A percentile compares a stretch with the other conserved stretches of the same genome.
Conservation (phyloP, 2,797 vertebrate species). For the Phataginus tricuspis region DNA sequence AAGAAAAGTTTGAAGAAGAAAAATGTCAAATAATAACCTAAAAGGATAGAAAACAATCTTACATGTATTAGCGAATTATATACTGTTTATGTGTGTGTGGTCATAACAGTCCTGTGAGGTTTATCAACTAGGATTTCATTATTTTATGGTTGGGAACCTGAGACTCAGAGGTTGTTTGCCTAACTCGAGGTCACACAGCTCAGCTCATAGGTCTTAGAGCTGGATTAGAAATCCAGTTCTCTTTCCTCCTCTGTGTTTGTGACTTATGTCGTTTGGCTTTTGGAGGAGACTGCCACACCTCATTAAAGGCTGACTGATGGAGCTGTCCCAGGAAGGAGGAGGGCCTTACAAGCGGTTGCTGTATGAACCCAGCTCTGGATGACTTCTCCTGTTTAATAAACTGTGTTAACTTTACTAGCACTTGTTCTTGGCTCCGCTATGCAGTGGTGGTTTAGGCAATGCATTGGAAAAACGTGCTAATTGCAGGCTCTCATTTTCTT, state of each 20-base stretch:
- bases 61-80: not conserved
- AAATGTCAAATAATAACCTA: not conserved
- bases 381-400: conserved; percentile 30
- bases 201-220: not conserved
- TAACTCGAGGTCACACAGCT: not conserved
- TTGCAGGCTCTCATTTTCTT: conserved; percentile 51
- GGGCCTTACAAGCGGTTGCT: not conserved
- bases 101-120: not conserved
- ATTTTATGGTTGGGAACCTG: not conserved
- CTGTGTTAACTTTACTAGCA: conserved; percentile 53
- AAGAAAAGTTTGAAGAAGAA: not conserved
- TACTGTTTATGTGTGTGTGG: not conserved
- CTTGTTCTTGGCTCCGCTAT: conserved; percentile 31
- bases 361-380: not conserved
- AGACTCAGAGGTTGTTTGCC: not conserved
- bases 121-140: not conserved
- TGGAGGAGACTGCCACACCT: not conserved
- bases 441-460: conserved; percentile 35
- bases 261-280: not conserved
- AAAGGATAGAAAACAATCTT: not conserved
- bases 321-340: not conserved
- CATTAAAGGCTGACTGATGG: not conserved
- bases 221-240: not conserved
- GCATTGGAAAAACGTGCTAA: conserved; percentile 41
- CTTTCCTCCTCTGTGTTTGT: not conserved